Evolutionary conservation across 2,797 vertebrate genomes (phyloP).

Genomic region (Kryptopterus vitreolus): DNA sequence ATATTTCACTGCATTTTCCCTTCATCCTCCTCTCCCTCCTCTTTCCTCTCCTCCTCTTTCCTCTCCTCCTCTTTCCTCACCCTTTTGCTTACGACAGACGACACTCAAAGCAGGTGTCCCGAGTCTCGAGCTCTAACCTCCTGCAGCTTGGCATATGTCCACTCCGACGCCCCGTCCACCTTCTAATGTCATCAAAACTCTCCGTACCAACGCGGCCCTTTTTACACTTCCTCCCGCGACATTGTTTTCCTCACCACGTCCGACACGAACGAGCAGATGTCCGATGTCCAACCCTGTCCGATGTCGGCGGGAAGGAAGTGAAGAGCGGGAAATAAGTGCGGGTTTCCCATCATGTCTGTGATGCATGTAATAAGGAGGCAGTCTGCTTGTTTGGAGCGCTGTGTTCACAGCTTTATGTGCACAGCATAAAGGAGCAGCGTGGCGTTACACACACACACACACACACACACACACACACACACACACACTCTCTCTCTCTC

Average conservation of each 20-base stretch:
- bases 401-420: not conserved
- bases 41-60: constrained; percentile 16
- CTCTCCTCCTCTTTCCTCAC: constrained; percentile 4
- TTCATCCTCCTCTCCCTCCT: constrained; percentile 14
- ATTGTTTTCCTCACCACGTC: constrained; percentile 6
- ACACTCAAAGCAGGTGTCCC: constrained; percentile 60
- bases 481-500: not conserved
- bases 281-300: not conserved
- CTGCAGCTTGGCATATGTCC: constrained; percentile 61
- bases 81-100: constrained; percentile 60
- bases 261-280: not conserved
- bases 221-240: constrained; percentile 9
- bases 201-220: constrained; percentile 13
- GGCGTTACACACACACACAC: too few species aligned
- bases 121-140: constrained; percentile 49
- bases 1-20: not conserved
- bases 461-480: not conserved
- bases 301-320: not conserved
- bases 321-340: not conserved
- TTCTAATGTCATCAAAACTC: constrained; percentile 8
- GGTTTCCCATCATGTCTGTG: not conserved
- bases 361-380: not conserved
- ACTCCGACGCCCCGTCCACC: constrained; percentile 53
- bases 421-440: not conserved
- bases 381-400: not conserved